Percentiles rank a stretch among this genome's conserved stretches.
phyloP scores from a whole-genome alignment of 1,140 invertebrate genomes.

The Subanguina moxae region DNA sequence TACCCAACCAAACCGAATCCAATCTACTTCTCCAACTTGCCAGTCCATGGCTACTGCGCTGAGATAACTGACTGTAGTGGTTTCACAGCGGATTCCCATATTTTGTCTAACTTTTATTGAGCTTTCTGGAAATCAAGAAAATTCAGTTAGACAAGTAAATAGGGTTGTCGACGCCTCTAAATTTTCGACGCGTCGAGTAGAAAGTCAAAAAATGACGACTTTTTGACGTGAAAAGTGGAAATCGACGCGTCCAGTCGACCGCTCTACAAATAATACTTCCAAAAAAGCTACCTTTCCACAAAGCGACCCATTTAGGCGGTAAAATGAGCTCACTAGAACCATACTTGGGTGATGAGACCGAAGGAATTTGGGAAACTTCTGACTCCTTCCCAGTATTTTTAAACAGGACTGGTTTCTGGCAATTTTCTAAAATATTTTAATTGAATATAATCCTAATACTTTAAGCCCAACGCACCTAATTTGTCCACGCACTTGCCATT shows the following conservation, averaged over 20 bases:
- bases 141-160: not conserved
- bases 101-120: constrained; percentile 28
- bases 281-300: constrained; percentile 21
- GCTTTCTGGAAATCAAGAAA: constrained; percentile 24
- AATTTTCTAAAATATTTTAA: not conserved
- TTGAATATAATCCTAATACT: not conserved
- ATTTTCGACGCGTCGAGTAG: not conserved
- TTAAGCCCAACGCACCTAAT: not conserved
- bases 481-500: constrained; percentile 14
- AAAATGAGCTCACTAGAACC: constrained; percentile 6
- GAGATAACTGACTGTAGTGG: constrained; percentile 13
- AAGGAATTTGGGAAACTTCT: not conserved
- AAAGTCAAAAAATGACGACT: not conserved
- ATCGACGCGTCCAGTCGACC: too few species aligned
- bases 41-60: constrained; percentile 18
- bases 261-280: not conserved
- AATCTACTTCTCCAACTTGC: constrained; percentile 11
- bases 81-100: constrained; percentile 28
- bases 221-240: too few species aligned
- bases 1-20: constrained; percentile 32
- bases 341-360: not conserved
- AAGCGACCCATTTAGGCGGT: not conserved
- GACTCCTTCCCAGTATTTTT: constrained; percentile 4
- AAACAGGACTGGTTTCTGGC: constrained; percentile 10
- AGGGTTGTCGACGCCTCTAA: not conserved